These are phyloP conservation scores for Trisateles emortualis DNA, from an alignment of 2,888 invertebrate species.

Conservation along the genomic window DNA sequence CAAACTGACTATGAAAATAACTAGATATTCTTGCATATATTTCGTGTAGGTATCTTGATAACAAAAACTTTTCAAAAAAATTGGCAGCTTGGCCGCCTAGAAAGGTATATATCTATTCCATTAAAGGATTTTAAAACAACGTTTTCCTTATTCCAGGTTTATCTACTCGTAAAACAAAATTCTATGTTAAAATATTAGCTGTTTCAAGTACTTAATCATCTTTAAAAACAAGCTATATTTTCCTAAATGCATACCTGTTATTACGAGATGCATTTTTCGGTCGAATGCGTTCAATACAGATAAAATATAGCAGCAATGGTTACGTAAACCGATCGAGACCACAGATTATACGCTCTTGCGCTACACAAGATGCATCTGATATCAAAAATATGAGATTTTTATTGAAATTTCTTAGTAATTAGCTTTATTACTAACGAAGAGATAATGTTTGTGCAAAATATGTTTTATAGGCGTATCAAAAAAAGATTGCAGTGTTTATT, in stretches of 20 bases:
- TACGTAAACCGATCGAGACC: slow-evolving; percentile 41
- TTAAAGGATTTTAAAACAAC: too few relatives aligned
- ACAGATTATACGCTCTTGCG: slow-evolving; percentile 39
- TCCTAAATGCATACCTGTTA: slow-evolving; percentile 28
- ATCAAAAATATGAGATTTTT: slow-evolving; percentile 39
- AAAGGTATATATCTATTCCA: too few relatives aligned
- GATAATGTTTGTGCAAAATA: slow-evolving; percentile 34
- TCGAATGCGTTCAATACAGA: slow-evolving; percentile 46
- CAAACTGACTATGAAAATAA: too few relatives aligned
- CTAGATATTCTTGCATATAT: too few relatives aligned
- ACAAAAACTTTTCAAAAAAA: too few relatives aligned
- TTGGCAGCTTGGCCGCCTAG: too few relatives aligned
- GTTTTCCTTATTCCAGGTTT: too few relatives aligned
- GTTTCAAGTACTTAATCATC: too few relatives aligned
- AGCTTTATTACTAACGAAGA: slow-evolving; percentile 29
- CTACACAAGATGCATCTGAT: slow-evolving; percentile 44
- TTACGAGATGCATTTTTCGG: slow-evolving; percentile 48
- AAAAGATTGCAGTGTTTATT: neutral
- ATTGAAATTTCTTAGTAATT: slow-evolving; percentile 40
- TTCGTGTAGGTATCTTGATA: too few relatives aligned
- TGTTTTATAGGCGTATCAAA: slow-evolving; percentile 18
- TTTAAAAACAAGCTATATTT: too few relatives aligned
- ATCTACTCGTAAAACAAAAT: too few relatives aligned
- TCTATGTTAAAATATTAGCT: too few relatives aligned
- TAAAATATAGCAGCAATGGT: slow-evolving; percentile 26